These are phyloP conservation scores for Phymatocera aterrima DNA, from an alignment of 2,888 invertebrate species.

Conservation along the genomic window DNA sequence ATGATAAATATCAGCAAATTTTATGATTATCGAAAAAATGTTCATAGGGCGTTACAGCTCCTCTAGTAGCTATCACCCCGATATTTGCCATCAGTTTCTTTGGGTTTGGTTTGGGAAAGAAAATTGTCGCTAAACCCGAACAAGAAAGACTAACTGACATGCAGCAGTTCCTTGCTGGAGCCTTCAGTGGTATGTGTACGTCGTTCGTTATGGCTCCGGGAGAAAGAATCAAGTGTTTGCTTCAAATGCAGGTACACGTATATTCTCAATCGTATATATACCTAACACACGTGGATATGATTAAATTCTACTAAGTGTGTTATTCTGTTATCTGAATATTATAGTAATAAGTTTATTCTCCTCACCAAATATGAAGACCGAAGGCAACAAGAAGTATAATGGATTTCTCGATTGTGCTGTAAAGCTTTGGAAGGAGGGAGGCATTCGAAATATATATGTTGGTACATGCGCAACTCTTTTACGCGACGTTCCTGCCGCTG, in stretches of 20 bases:
- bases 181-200: slow-evolving; percentile 66
- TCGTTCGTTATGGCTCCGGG: slow-evolving; percentile 81
- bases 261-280: background rate
- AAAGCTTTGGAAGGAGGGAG: slow-evolving; percentile 78
- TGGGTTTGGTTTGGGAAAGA: slow-evolving; percentile 79
- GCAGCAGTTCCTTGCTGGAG: slow-evolving; percentile 77
- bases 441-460: slow-evolving; percentile 78
- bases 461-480: slow-evolving; percentile 80
- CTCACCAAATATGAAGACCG: slow-evolving; percentile 25
- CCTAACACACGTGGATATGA: too few relatives aligned
- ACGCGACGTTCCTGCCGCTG: slow-evolving; percentile 79
- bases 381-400: slow-evolving; percentile 65
- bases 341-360: background rate
- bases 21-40: background rate
- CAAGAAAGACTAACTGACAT: slow-evolving; percentile 75
- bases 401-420: slow-evolving; percentile 79
- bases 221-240: slow-evolving; percentile 77
- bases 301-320: too few relatives aligned
- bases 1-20: background rate
- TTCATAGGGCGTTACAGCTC: slow-evolving; percentile 78
- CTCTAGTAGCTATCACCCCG: slow-evolving; percentile 79
- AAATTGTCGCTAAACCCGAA: slow-evolving; percentile 71
- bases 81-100: slow-evolving; percentile 81
- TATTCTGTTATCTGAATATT: background rate
- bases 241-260: slow-evolving; percentile 57